Evolutionary conservation across 2,888 invertebrate genomes (phyloP), one percentile per base, ranked within the genome.

Genomic region (Dryobotodes eremita): DNA sequence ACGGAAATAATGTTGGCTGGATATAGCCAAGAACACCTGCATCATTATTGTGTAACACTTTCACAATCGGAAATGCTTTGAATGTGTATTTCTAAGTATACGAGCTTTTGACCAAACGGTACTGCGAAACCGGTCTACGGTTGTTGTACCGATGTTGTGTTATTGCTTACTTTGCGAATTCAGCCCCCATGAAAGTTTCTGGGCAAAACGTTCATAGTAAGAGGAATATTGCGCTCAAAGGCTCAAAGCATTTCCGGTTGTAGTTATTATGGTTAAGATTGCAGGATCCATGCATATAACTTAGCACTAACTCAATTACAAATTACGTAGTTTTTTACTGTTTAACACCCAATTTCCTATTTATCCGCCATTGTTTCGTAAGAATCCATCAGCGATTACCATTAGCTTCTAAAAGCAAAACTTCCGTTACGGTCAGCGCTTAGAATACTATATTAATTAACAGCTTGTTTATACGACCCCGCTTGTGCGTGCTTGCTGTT

Each of bases 391-490:
- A 76, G 36, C 72, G 65, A 26, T 71, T 50, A 42, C 75, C 86
- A 82, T 82, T 82, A 82, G 86, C 65, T 86, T 71, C 71, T 66
- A 78, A 74, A 77, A 80, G n/a, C 69, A 66, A 79, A 86, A 88
- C 88, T 86, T 89, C 89, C 89, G 84, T 72, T 82, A 62, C 73
- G 71, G 75, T 59, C 71, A 73, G 71, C 75, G 86, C 88, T 77
- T 80, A 69, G 84, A 88, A 89, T 86, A 86, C 79, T 77, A 86
- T 88, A 89, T 88, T 84, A 85, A 87, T 85, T 80, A 86, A 82
- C 78, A 70, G 57, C 57, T 62, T 82, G 80, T 88, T 78, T 87
- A 87, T 83, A 80, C 75, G 74, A 20, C 23, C 53, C 55, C 42
- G 65, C n/a, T 76, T 73, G 53, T 66, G 73, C 74, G 79, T 80